Evolutionary conservation across 2,888 invertebrate species (phyloP), one percentile per base, ranked within the genome.

Genomic region (Darwinula stevensoni): DNA sequence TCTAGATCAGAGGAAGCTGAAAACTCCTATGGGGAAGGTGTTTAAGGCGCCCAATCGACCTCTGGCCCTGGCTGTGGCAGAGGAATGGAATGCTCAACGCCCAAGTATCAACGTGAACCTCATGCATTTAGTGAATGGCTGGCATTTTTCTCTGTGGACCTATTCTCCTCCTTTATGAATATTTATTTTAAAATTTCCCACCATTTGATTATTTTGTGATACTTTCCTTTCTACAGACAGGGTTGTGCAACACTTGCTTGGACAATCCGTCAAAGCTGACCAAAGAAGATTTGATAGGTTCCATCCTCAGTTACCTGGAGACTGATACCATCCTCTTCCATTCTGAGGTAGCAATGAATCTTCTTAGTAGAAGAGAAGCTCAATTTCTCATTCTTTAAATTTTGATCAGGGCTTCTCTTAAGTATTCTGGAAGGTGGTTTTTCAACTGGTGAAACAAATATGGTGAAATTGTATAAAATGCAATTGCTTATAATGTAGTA

Each of bases 61-160:
- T 1, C 54, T 97, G 31, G 94, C 94, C 2, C 57, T 86, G 36
- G 86, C 82, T 13, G 67, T 97, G 30, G 84, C 91, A 2, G 65
- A 71, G 16, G 97, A 97, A 59, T 97, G 94, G 80, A 72, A 78
- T 43, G 58, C 68, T 4, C 91, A 94, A 49, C 63, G 63, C 38
- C 66, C 73, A 16, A 55, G 56, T 33, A 71, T 94, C 39, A 52
- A 68, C 36, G 67, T 63, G 42, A 66, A 70, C 30, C 61, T 62
- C 26, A 91, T 91, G 88, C 84, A 88, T 53, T 53, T 91, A 57
- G 78, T 78, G n/a, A n/a, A n/a, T n/a, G n/a, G n/a, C n/a, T n/a
- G n/a, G n/a, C n/a, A n/a, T n/a, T n/a, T n/a, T 4, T 33, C n/a
- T 33, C 5, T 17, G 3, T 15, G 4, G 5, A 17, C 4, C 22